Evolutionary conservation across 2,797 vertebrate genomes (phyloP).

Genomic region (Oreonectes daqikongensis): DNA sequence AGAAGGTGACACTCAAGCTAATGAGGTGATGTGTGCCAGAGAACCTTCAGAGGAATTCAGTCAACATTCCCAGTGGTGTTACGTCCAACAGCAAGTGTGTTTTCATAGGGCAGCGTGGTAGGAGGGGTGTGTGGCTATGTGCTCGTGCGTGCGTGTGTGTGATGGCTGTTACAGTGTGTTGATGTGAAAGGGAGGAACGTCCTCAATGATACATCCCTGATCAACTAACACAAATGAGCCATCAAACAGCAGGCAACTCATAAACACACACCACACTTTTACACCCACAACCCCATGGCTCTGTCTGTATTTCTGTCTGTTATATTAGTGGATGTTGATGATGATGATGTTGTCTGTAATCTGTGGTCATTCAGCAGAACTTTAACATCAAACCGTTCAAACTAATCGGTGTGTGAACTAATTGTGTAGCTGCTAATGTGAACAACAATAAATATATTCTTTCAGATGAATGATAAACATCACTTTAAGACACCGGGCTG

Average conservation of each 20-base stretch:
- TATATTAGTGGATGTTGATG: not conserved
- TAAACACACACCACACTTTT: constrained; percentile 67
- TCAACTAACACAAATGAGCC: constrained; percentile 78
- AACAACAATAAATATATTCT: no score
- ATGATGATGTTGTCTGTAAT: constrained; percentile 51
- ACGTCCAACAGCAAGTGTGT: constrained; percentile 31
- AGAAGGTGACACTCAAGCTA: constrained; percentile 39
- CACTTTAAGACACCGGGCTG: not conserved
- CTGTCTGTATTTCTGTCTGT: not conserved
- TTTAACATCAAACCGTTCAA: no score
- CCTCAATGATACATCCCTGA: constrained; percentile 75
- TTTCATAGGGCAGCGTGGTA: constrained; percentile 35
- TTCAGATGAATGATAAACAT: no score
- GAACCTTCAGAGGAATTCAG: constrained; percentile 36
- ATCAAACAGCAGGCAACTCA: constrained; percentile 76
- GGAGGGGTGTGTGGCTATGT: constrained; percentile 9
- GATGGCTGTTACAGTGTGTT: not conserved
- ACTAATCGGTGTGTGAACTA: no score
- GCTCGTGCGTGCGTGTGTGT: constrained; percentile 9
- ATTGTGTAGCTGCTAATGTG: no score
- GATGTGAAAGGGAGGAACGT: constrained; percentile 61
- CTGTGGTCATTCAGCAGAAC: not conserved
- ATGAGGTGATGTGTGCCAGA: constrained; percentile 43
- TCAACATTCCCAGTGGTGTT: constrained; percentile 35
- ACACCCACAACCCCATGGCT: not conserved